phyloP scores from a whole-genome alignment of 2,113 vertebrate genomes.

The Rattus rattus region DNA sequence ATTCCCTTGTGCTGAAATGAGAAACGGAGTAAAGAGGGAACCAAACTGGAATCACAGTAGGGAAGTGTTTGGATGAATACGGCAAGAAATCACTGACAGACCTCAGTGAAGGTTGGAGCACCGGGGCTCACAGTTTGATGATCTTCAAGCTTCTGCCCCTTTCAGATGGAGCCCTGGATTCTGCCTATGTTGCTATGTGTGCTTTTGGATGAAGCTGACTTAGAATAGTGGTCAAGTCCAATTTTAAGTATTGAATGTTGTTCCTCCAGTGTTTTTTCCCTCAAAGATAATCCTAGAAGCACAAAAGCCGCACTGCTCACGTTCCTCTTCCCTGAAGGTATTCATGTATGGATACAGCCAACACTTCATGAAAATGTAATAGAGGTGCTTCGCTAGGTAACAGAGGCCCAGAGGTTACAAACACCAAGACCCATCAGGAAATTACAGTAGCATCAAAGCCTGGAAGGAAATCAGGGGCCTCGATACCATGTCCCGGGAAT shows the following conservation, averaged over 20 bases:
- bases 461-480: not conserved
- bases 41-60: not conserved
- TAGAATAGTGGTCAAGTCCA: slow-evolving; percentile 9
- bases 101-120: not conserved
- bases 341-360: slow-evolving; percentile 7
- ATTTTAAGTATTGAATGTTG: not conserved
- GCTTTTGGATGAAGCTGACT: not conserved
- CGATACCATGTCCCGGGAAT: not conserved
- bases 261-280: not conserved
- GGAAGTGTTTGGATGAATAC: not conserved
- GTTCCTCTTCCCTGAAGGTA: slow-evolving; percentile 37
- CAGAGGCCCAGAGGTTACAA: not conserved
- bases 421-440: not conserved
- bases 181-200: not conserved
- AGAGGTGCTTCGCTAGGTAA: not conserved
- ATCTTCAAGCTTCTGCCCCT: not conserved
- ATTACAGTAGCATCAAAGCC: not conserved
- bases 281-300: slow-evolving; percentile 35
- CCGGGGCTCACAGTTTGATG: not conserved
- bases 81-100: not conserved
- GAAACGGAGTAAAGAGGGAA: not conserved
- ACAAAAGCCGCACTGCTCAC: not conserved
- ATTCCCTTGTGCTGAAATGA: slow-evolving; percentile 1
- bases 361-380: not conserved
- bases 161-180: not conserved